Evolutionary conservation across 2,888 invertebrate species (phyloP).

Genomic region (Perizoma affinitatum): DNA sequence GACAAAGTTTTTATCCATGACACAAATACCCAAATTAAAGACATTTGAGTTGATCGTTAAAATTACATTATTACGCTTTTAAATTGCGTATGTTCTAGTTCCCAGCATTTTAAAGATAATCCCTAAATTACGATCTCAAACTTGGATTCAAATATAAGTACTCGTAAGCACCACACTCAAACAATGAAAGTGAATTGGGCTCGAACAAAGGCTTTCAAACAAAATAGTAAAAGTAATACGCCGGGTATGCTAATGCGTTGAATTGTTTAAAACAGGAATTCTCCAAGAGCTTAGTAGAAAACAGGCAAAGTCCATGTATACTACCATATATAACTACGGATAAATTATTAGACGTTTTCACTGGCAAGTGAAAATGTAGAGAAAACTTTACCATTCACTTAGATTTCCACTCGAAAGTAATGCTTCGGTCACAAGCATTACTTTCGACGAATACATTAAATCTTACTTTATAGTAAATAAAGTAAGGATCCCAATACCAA

Average conservation of each 20-base stretch:
- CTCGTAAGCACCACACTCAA: slow-evolving; percentile 3
- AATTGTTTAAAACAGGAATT: slow-evolving; percentile 31
- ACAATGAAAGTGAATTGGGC: slow-evolving; percentile 30
- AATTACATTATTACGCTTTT: too few species aligned
- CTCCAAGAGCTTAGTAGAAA: slow-evolving; percentile 18
- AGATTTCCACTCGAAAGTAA: slow-evolving; percentile 17
- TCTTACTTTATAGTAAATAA: too few species aligned
- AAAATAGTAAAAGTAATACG: slow-evolving; percentile 33
- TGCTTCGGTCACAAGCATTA: slow-evolving; percentile 12
- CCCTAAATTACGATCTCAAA: too few species aligned
- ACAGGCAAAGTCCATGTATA: slow-evolving; percentile 24
- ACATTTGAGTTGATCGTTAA: too few species aligned
- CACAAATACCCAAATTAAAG: too few species aligned
- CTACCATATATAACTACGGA: too few species aligned
- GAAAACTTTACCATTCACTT: slow-evolving; percentile 32
- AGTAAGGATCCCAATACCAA: too few species aligned
- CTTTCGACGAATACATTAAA: not conserved
- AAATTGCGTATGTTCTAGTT: too few species aligned
- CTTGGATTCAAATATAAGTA: not conserved
- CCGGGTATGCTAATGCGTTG: slow-evolving; percentile 38
- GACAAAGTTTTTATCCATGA: not conserved
- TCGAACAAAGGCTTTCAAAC: slow-evolving; percentile 20
- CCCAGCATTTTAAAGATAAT: too few species aligned
- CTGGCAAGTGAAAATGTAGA: slow-evolving; percentile 34
- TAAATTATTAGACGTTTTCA: slow-evolving; percentile 28